A percentile compares a stretch with the other conserved stretches of the same genome.
Evolutionary conservation across 92 coral and sea anemone species (phyloP).

Genomic region (Umimayanthus kanabou): DNA sequence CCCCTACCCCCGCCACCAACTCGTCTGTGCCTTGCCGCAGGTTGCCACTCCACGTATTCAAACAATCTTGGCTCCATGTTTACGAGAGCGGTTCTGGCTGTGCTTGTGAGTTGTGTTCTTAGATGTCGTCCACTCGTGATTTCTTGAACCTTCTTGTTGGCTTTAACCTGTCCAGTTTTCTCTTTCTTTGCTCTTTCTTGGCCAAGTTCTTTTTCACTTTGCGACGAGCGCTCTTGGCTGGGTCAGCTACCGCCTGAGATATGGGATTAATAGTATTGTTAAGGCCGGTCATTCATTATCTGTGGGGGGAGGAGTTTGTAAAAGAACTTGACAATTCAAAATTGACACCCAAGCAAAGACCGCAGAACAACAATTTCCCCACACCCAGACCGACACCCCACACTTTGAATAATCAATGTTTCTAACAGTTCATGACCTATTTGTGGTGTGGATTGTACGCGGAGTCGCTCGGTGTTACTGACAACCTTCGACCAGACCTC

Average conservation of each 20-base stretch:
- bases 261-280: background rate
- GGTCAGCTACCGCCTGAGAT: conserved; percentile 89
- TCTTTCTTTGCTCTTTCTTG: conserved; percentile 81
- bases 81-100: background rate
- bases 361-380: too few species aligned
- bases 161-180: conserved; percentile 79
- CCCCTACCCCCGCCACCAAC: background rate
- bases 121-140: conserved; percentile 49
- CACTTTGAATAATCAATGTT: too few species aligned
- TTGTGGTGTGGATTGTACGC: too few species aligned
- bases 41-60: background rate
- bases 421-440: too few species aligned
- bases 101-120: background rate
- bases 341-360: too few species aligned
- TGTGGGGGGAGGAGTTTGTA: too few species aligned
- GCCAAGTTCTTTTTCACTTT: conserved; percentile 88
- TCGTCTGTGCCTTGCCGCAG: background rate
- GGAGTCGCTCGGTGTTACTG: too few species aligned
- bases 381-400: too few species aligned
- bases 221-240: conserved; percentile 74
- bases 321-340: too few species aligned
- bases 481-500: too few species aligned
- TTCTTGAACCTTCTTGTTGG: conserved; percentile 79
- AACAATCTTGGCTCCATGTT: background rate
- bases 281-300: too few species aligned